Evolutionary conservation across 2,888 invertebrate species (phyloP).

Genomic region (Encarsia formosa): DNA sequence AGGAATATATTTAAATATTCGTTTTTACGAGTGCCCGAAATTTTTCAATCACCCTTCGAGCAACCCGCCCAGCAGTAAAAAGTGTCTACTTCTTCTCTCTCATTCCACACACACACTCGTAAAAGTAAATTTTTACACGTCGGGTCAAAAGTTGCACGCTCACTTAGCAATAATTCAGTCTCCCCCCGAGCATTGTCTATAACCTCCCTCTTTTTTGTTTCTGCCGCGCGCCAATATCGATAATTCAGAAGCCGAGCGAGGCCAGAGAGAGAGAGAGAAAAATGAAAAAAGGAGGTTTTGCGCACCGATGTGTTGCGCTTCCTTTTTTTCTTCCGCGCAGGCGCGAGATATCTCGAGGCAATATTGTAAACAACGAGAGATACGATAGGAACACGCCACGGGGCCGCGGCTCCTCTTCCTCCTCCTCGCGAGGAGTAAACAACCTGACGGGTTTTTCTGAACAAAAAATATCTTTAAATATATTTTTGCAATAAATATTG

Average conservation of each 20-base stretch:
- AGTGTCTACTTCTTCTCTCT: neutral
- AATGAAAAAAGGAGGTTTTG: neutral
- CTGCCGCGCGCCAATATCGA: conserved; percentile 46
- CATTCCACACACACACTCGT: conserved; percentile 11
- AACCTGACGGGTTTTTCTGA: conserved; percentile 9
- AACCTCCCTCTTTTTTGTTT: no score
- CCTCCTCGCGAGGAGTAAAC: conserved; percentile 9
- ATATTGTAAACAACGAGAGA: conserved; percentile 28
- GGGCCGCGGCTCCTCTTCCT: conserved; percentile 1
- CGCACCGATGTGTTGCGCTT: no score
- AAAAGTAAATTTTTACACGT: conserved; percentile 25
- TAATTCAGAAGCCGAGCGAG: conserved; percentile 44
- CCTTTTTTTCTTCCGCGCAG: neutral
- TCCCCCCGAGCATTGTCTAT: conserved; percentile 9
- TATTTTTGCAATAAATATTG: conserved; percentile 15
- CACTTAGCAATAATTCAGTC: conserved; percentile 45
- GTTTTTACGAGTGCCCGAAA: conserved; percentile 5
- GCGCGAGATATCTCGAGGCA: conserved; percentile 1
- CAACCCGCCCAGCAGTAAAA: neutral
- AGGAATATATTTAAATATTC: conserved; percentile 20
- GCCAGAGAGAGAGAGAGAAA: neutral
- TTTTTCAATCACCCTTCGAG: no score
- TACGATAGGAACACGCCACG: conserved; percentile 24
- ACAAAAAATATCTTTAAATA: no score
- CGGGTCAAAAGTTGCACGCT: conserved; percentile 42